These are phyloP conservation scores for Tetrapedia diversipes DNA, from an alignment of 2,888 invertebrate genomes.

Conservation along the genomic window DNA sequence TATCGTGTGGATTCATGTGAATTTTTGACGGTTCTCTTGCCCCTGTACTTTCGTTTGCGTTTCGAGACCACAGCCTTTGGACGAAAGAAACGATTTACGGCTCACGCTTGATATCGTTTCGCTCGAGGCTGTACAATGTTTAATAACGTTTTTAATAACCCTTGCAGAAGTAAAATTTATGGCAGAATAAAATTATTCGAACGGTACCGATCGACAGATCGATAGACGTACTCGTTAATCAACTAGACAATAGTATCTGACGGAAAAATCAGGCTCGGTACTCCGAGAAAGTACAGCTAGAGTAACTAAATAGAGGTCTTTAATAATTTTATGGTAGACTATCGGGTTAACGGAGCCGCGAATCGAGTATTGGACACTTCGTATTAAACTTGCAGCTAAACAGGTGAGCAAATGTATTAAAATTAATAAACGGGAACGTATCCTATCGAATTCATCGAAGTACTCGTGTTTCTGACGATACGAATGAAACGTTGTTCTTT, in stretches of 20 bases:
- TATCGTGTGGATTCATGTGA: conserved; percentile 33
- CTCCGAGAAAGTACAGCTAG: conserved; percentile 27
- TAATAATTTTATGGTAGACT: conserved; percentile 28
- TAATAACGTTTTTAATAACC: not conserved
- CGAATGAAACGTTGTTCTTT: conserved; percentile 29
- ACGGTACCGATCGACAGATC: not conserved
- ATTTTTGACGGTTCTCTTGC: conserved; percentile 30
- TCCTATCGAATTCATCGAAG: conserved; percentile 19
- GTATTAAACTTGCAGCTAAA: conserved; percentile 25
- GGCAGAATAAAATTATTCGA: conserved; percentile 14
- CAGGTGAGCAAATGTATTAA: conserved; percentile 1
- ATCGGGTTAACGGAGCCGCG: conserved; percentile 16
- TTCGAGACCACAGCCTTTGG: too few species aligned
- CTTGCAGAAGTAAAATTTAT: not conserved
- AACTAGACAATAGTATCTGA: conserved; percentile 35
- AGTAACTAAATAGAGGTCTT: conserved; percentile 15
- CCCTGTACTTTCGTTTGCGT: conserved; percentile 47
- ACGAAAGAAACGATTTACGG: too few species aligned
- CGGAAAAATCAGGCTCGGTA: conserved; percentile 19
- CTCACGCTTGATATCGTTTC: too few species aligned
- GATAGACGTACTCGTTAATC: conserved; percentile 14
- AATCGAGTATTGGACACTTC: conserved; percentile 29
- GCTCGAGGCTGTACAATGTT: too few species aligned
- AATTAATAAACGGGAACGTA: not conserved
- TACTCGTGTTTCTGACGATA: conserved; percentile 21